phyloP scores from a whole-genome alignment of 2,888 invertebrate species.

The Diarsia brunnea region DNA sequence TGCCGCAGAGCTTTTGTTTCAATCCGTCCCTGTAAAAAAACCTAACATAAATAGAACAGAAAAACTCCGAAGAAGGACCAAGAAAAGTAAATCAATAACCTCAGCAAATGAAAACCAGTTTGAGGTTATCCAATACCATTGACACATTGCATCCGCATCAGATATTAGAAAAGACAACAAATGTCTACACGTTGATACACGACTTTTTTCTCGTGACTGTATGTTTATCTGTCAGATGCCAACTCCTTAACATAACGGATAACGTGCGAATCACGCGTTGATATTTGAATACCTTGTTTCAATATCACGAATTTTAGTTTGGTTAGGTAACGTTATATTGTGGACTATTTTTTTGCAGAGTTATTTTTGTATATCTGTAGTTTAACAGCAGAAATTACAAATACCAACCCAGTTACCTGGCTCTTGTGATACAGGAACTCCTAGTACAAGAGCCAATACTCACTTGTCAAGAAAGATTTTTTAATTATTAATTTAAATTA shows the following conservation, averaged over 20 bases:
- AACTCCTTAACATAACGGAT: conserved; percentile 57
- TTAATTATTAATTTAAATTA: no score
- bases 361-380: no score
- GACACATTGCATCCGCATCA: conserved; percentile 25
- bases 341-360: not conserved
- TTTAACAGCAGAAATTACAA: no score
- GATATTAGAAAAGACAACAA: conserved; percentile 39
- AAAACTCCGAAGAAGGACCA: not conserved
- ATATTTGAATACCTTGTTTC: conserved; percentile 63
- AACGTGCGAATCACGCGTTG: conserved; percentile 67
- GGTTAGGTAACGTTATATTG: conserved; percentile 29
- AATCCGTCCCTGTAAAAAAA: no score
- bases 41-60: not conserved
- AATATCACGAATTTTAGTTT: conserved; percentile 61
- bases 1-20: not conserved
- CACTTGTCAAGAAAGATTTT: no score
- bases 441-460: no score
- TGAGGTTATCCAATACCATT: conserved; percentile 1
- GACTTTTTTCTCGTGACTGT: conserved; percentile 62
- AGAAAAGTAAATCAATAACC: not conserved
- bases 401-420: no score
- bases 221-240: conserved; percentile 56
- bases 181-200: conserved; percentile 31
- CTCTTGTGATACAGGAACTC: no score
- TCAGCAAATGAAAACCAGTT: not conserved